These are phyloP conservation scores for Galago senegalensis DNA, from an alignment of 2,797 vertebrate genomes.

Conservation along the genomic window DNA sequence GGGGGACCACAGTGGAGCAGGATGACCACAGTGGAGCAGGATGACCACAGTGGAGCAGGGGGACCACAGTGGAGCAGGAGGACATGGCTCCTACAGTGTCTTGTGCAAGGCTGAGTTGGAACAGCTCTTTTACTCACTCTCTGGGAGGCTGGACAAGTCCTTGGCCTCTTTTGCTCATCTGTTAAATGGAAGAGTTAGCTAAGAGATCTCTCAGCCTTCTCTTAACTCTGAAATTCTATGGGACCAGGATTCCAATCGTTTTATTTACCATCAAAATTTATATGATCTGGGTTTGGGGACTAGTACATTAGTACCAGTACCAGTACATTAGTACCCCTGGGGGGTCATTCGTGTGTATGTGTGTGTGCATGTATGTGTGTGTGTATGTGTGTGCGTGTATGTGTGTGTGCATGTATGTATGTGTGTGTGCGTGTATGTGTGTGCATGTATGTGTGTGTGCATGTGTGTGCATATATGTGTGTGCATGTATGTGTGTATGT, in stretches of 20 bases:
- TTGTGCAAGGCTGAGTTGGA: rapidly evolving
- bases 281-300: neutral
- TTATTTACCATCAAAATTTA: conserved; percentile 45
- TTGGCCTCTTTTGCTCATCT: neutral
- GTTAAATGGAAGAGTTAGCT: neutral
- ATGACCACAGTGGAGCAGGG: no score
- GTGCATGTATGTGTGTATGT: no score
- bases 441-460: no score
- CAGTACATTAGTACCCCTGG: neutral
- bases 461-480: no score
- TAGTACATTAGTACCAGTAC: neutral
- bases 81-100: rapidly evolving
- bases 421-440: no score
- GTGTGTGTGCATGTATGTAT: no score
- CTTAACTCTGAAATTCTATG: neutral
- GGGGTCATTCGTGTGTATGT: neutral
- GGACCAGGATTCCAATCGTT: neutral
- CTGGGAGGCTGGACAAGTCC: neutral
- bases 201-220: neutral
- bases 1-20: no score
- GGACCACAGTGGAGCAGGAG: neutral
- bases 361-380: no score
- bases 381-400: no score
- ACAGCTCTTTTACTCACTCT: neutral
- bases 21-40: no score